Base-by-base conservation (phyloP, 2,113 vertebrate genomes). In the Paedocypris sp. region DNA sequence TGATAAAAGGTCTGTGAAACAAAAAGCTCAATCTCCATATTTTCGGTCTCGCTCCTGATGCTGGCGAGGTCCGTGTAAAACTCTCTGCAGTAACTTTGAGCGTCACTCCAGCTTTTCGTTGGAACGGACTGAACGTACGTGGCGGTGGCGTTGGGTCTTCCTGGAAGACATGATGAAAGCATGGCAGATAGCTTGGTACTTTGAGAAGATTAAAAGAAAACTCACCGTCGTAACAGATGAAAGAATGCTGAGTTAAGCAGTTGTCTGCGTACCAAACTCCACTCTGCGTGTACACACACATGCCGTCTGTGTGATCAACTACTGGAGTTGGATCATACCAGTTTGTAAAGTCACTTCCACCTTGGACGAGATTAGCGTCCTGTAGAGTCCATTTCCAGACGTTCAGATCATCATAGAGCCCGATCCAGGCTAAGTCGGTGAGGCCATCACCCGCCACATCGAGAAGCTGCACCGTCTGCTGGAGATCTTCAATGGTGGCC, bases 311-410 rank as follows among this genome's bases (percentile, higher is more conserved):
- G 10, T 5, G 28, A 35, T 3, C 20, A 54, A 19, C 2, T 0
- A 0, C 4, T 23, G 50, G 12, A 2, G 2, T 13, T 13, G 1
- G 3, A 2, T 25, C 20, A 35, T 46, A 4, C 61, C 61, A 64
- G 50, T 64, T 64, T 11, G 39, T 64, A 23, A 64, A 64, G 22
- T 54, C 12, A 26, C n/a, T 45, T 54, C 12, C 31, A 0, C 2
- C 12, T 1, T 5, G 28, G 3, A 36, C 36, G 50, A 64, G 46
- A 9, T 47, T 11, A 3, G 13, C 33, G 50, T 29, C 20, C 1
- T 63, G 29, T n/a, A 63, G 49, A 36, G 61, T 53, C 61, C 61
- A 63, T 5, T 52, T 54, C 61, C 61, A 63, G n/a, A 28, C 15
- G 13, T 35, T 38, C 19, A 50, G 29, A 35, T 64, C 50, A 29